Conservation (phyloP, 2,797 vertebrate species). For the Rachycentron canadum region DNA sequence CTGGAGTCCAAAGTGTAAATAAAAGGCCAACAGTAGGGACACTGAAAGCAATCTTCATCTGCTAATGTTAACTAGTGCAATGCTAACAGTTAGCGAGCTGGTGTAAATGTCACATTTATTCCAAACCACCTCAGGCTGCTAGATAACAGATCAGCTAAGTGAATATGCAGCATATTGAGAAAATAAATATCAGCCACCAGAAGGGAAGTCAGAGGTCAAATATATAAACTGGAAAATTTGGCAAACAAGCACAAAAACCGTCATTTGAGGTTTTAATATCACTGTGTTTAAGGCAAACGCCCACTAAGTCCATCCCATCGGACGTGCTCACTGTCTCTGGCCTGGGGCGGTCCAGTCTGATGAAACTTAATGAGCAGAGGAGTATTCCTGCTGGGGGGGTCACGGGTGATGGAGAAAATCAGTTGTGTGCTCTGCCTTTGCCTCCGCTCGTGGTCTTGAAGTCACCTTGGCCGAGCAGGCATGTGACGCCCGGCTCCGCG, state of each 20-base stretch:
- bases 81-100: background rate
- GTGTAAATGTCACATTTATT: background rate
- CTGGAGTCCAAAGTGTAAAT: background rate
- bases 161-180: background rate
- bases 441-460: conserved; percentile 24
- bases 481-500: conserved; percentile 8
- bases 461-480: conserved; percentile 63
- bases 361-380: conserved; percentile 57
- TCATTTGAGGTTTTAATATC: conserved; percentile 17
- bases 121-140: background rate
- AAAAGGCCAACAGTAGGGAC: background rate
- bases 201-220: background rate
- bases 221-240: background rate
- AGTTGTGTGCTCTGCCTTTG: conserved; percentile 14
- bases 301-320: conserved; percentile 8
- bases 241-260: conserved; percentile 12
- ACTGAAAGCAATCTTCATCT: background rate
- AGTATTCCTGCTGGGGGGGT: conserved; percentile 45
- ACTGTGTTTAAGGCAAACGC: conserved; percentile 19
- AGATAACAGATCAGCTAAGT: background rate
- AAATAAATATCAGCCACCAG: background rate
- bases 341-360: conserved; percentile 41
- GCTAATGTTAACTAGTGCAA: background rate
- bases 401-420: conserved; percentile 46
- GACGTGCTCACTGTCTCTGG: conserved; percentile 1